Conservation (phyloP, 2,113 vertebrate species). For the Paracanthobrama guichenoti region DNA sequence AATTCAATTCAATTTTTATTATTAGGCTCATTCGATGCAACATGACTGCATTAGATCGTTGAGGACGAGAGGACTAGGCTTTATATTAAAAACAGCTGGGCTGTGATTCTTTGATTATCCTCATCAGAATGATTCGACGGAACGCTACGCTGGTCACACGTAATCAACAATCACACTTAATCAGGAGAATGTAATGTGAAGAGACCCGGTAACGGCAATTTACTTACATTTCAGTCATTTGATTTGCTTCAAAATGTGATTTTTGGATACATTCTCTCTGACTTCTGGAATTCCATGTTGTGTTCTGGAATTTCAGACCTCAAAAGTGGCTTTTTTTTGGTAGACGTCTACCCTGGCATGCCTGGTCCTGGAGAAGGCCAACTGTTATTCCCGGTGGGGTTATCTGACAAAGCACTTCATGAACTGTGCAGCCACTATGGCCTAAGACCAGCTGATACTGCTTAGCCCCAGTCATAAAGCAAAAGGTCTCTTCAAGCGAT, state of each 20-base stretch:
- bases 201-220: slow-evolving; percentile 41
- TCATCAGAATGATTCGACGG: slow-evolving; percentile 48
- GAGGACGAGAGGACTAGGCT: slow-evolving; percentile 22
- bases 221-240: slow-evolving; percentile 34
- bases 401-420: slow-evolving; percentile 68
- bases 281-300: slow-evolving; percentile 50
- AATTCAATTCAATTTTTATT: slow-evolving; percentile 13
- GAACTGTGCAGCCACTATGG: slow-evolving; percentile 67
- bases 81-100: slow-evolving; percentile 51
- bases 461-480: slow-evolving; percentile 76
- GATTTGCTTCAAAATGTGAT: slow-evolving; percentile 28
- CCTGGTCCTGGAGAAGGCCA: slow-evolving; percentile 55
- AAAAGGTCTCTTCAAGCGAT: slow-evolving; percentile 79
- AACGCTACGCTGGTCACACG: slow-evolving; percentile 40
- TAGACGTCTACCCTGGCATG: slow-evolving; percentile 25
- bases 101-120: slow-evolving; percentile 48
- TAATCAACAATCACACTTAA: slow-evolving; percentile 50
- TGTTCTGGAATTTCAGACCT: slow-evolving; percentile 58
- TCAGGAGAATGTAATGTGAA: slow-evolving; percentile 32
- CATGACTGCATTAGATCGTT: slow-evolving; percentile 52
- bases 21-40: slow-evolving; percentile 45
- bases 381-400: slow-evolving; percentile 72
- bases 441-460: slow-evolving; percentile 78
- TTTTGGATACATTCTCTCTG: slow-evolving; percentile 3
- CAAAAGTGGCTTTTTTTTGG: neutral